Conservation (phyloP, 1,140 invertebrate genomes). For the Bombus impatiens region DNA sequence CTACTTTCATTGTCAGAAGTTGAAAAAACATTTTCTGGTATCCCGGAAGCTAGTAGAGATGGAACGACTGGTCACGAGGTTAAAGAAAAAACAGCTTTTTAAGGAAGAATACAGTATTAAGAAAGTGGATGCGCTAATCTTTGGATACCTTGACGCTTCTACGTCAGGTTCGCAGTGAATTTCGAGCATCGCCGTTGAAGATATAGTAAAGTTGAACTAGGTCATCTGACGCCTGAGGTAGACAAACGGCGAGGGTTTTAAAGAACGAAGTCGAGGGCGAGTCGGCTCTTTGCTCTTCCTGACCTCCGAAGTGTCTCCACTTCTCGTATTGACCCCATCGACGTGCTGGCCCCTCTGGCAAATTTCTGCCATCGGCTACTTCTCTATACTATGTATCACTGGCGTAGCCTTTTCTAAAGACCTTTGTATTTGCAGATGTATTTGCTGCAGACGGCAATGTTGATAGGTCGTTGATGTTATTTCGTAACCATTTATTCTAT, state of each 20-base stretch:
- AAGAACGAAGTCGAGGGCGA: slow-evolving; percentile 48
- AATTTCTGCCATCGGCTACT: slow-evolving; percentile 34
- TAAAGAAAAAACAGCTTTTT: too few species aligned
- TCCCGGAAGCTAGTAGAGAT: too few species aligned
- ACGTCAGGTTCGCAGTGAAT: slow-evolving; percentile 5
- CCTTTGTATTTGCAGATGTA: background rate
- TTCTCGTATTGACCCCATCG: slow-evolving; percentile 65
- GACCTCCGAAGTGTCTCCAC: slow-evolving; percentile 67
- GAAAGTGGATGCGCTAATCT: background rate
- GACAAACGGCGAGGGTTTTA: slow-evolving; percentile 65
- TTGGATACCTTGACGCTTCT: background rate
- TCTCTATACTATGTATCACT: background rate
- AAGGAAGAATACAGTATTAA: background rate
- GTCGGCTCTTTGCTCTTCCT: slow-evolving; percentile 61
- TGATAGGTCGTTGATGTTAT: background rate
- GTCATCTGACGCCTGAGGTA: slow-evolving; percentile 68
- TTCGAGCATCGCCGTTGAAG: slow-evolving; percentile 52
- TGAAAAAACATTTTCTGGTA: too few species aligned
- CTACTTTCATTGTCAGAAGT: too few species aligned
- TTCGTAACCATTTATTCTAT: background rate
- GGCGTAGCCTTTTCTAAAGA: background rate
- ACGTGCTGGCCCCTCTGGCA: slow-evolving; percentile 39
- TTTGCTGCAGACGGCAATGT: background rate
- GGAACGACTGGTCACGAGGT: too few species aligned
- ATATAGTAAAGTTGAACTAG: slow-evolving; percentile 56